Evolutionary conservation across 2,113 vertebrate genomes (phyloP), one percentile per base, ranked within the genome.

Genomic region (Engraulis encrasicolus): DNA sequence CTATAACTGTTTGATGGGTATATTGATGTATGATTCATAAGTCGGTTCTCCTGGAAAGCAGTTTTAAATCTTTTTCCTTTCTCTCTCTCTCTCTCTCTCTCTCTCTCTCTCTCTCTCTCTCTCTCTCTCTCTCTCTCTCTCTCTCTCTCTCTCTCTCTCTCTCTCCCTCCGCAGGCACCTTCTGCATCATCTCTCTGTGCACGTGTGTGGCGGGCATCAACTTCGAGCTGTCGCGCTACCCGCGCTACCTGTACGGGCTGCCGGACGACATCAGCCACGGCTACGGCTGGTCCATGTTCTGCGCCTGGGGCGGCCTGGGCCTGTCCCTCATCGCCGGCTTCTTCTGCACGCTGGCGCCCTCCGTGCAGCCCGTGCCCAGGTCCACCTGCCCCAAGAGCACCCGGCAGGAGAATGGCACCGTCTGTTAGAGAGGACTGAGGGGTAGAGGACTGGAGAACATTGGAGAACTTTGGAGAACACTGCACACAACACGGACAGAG

Each of bases 271-370:
- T 99, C 91, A 97, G 97, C 93, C 98, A 99, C 0, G 98, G 98
- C 90, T 99, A 99, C 14, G 98, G 98, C 92, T 99, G 97, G 98
- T 99, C 98, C 88, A 99, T 99, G 98, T 99, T 99, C 95, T 99
- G 97, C 90, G 98, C 98, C 0, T 99, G 98, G 98, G 98, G 98
- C 1, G 98, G 98, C 86, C 95, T 99, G 80, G 98, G 98, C 88
- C 96, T 99, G 91, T 98, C 97, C 1, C 97, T 99, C 19, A 98
- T 99, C 89, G 96, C 98, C 27, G 97, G 97, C 82, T 99, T 99
- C 96, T 99, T 99, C 96, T 99, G 98, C 94, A 99, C 98, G 80
- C 95, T 99, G 95, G 98, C 98, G 84, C 98, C 98, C 82, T 99
- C 97, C 58, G 96, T 99, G 79, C 98, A 99, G 91, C 97, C 98